These are phyloP conservation scores for Nasonovia ribisnigri DNA, from an alignment of 2,888 invertebrate species.

Conservation along the genomic window DNA sequence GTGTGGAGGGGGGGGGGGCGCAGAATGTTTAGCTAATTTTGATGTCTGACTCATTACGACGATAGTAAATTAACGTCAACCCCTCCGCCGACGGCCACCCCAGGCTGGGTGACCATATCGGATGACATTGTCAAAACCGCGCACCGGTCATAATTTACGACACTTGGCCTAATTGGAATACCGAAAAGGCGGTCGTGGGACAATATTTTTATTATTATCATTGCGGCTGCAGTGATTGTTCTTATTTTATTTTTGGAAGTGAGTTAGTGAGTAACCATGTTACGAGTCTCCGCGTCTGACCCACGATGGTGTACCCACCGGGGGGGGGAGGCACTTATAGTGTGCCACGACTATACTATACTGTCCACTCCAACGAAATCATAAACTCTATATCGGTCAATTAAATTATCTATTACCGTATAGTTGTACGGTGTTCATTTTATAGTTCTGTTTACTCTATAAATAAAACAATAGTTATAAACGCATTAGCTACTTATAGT, in stretches of 20 bases:
- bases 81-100: background rate
- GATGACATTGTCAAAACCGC: slow-evolving; percentile 35
- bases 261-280: background rate
- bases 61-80: slow-evolving; percentile 50
- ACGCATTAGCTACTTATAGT: background rate
- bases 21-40: slow-evolving; percentile 47
- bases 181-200: background rate
- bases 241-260: background rate
- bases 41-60: slow-evolving; percentile 60
- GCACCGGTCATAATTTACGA: slow-evolving; percentile 48
- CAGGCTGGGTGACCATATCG: background rate
- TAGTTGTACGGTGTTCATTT: background rate
- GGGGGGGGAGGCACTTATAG: background rate
- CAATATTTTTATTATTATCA: background rate
- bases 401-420: background rate
- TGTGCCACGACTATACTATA: background rate
- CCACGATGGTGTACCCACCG: background rate
- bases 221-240: background rate
- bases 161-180: slow-evolving; percentile 38
- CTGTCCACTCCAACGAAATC: background rate
- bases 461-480: background rate
- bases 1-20: too few species aligned
- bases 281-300: background rate
- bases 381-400: background rate
- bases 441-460: background rate